Conservation (phyloP, 2,113 vertebrate genomes). For the Chunga burmeisteri region DNA sequence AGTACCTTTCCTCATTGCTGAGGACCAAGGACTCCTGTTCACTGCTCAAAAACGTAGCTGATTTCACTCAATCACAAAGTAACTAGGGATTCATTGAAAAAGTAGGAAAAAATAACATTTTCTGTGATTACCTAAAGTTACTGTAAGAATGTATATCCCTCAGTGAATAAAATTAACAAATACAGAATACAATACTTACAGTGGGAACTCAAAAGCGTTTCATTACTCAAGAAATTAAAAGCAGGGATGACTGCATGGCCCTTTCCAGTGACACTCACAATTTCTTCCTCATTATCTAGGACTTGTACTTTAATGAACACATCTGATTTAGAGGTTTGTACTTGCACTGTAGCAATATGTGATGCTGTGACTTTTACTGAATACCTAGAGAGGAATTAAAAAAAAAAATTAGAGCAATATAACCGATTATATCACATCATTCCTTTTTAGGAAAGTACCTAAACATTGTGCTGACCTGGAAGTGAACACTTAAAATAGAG, state of each 20-base stretch:
- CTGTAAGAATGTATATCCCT: not conserved
- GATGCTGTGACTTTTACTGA: slow-evolving; percentile 70
- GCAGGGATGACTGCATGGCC: slow-evolving; percentile 84
- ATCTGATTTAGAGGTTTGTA: slow-evolving; percentile 82
- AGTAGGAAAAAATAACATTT: not conserved
- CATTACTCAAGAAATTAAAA: slow-evolving; percentile 76
- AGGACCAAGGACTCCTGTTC: not conserved
- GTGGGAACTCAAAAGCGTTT: slow-evolving; percentile 24
- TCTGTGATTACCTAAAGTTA: not conserved
- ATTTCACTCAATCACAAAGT: not conserved
- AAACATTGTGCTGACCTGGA: not conserved
- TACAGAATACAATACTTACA: slow-evolving; percentile 71
- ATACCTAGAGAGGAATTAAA: slow-evolving; percentile 74
- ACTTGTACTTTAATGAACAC: slow-evolving; percentile 82
- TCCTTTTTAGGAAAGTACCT: not conserved
- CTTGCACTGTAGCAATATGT: slow-evolving; percentile 79
- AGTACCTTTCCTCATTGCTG: not conserved
- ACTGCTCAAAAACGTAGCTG: not conserved
- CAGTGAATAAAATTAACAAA: not conserved
- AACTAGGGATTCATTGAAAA: not conserved
- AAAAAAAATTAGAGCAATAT: not conserved
- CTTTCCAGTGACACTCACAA: slow-evolving; percentile 73
- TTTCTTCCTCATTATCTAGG: slow-evolving; percentile 79
- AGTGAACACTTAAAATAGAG: not conserved
- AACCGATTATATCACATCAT: not conserved